phyloP scores from a whole-genome alignment of 1,140 invertebrate genomes.

The Hylaeus volcanicus region DNA sequence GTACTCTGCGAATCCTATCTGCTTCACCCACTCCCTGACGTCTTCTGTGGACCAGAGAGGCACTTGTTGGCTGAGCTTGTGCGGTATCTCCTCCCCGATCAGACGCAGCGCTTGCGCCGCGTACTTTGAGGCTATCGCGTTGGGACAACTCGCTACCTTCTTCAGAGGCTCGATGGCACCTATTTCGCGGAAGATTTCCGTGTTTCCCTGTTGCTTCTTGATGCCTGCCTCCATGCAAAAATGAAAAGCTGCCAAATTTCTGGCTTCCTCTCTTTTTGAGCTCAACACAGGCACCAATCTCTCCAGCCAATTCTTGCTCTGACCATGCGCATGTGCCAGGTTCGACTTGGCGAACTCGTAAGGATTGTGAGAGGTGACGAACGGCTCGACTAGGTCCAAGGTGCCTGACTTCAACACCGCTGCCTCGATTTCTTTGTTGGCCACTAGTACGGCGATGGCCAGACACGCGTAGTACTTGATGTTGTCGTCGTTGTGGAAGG shows the following conservation, averaged over 20 bases:
- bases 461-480: constrained; percentile 99
- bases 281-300: constrained; percentile 96
- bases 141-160: constrained; percentile 98
- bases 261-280: constrained; percentile 96
- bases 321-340: constrained; percentile 95
- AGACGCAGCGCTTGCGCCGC: constrained; percentile 96
- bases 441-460: constrained; percentile 97
- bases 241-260: constrained; percentile 98
- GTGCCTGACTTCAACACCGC: constrained; percentile 97
- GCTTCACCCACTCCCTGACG: constrained; percentile 98
- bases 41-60: constrained; percentile 98
- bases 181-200: constrained; percentile 96
- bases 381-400: constrained; percentile 96
- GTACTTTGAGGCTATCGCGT: constrained; percentile 98
- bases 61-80: constrained; percentile 98
- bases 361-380: constrained; percentile 96
- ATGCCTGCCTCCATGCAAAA: constrained; percentile 99
- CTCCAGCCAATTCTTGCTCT: constrained; percentile 97
- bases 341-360: constrained; percentile 96
- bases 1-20: constrained; percentile 95
- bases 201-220: constrained; percentile 97
- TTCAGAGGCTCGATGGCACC: constrained; percentile 97
- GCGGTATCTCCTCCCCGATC: constrained; percentile 98
- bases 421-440: constrained; percentile 99
- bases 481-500: constrained; percentile 97